Base-by-base conservation (phyloP, 2,888 invertebrate species). In the Drosophila vallismaia region DNA sequence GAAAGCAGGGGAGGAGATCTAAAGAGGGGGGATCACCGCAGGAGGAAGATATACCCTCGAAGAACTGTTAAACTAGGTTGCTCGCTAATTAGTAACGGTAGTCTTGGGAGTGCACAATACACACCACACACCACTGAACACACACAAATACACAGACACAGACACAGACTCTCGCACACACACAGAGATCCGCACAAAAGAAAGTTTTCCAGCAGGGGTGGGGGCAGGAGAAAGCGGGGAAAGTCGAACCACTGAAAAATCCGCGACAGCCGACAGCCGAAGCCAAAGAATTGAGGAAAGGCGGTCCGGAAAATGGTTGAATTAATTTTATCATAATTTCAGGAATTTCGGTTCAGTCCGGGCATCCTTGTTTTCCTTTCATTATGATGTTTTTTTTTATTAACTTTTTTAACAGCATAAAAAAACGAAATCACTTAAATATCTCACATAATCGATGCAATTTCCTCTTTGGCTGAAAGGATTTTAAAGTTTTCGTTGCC, bases 31-130 rank as follows among this genome's bases (percentile, higher is more conserved):
- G 54, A 67, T 52, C 52, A 45, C 52, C 45, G 66, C 52, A 45
- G 63, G 29, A 45, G 66, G 66, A 66, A 46, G 75, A 76, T 71
- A 74, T 70, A 68, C 68, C 46, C 54, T 69, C 79, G 64, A 81
- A 81, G 79, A 82, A 79, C 87, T 87, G 82, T 82, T 87, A 79
- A 82, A 87, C 85, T 82, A 71, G 82, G 82, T 82, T 87, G 77
- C 82, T 53, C 82, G 76, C 79, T 87, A 82, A 82, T 82, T 82
- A 87, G 87, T 87, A 57, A 79, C 79, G 82, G 68, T 72, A 69
- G 79, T 79, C 86, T 53, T 63, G 85, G 82, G 85, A 84, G 56
- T 64, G 58, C 70, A 68, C 80, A 83, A 73, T 79, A 60, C 75
- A 75, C 78, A 80, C 74, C 75, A 71, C 77, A 73, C 67, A 66